Evolutionary conservation across 1,140 invertebrate genomes (phyloP), one percentile per base, ranked within the genome.

Genomic region (Ips typographus): DNA sequence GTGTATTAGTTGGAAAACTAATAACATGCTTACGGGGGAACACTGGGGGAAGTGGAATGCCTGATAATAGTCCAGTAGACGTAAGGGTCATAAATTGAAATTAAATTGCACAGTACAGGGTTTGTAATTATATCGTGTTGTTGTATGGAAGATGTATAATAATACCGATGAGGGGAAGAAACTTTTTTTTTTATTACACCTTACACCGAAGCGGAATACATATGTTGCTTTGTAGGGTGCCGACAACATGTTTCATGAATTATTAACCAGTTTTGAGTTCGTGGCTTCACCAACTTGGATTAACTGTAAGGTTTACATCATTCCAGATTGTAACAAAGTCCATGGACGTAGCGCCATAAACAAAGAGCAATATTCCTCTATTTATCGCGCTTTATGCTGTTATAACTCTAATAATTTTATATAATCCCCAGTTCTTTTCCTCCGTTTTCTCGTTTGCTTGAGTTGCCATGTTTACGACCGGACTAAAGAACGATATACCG

Each of bases 401-500:
- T 22, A 22, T 22, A 22, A 22, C 22, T 22, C 22, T 22, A 22
- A 22, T 22, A 22, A 22, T 22, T 22, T 22, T 22, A 49, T 49
- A 55, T 55, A 59, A 59, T 59, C 38, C 38, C 57, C 52, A 40
- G 42, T 42, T 41, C 40, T 42, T 42, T 42, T 42, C 57, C 57
- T 59, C 57, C 57, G 40, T 59, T 59, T 59, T 40, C 5, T 59
- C 59, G 59, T 47, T 61, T 47, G 6, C 36, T 40, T 6, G 42
- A 47, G 59, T 61, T 61, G 59, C 42, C 41, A 61, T 47, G 41
- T 61, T 61, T 61, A 61, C 59, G 59, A 61, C 59, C 43, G 59
- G 59, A 61, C 59, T 61, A 61, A 61, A 61, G 59, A 61, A 61
- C 59, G 59, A 61, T 61, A 61, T 49, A 36, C 41, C 59, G 59